Evolutionary conservation across 1,140 invertebrate genomes (phyloP).

Genomic region (Trichonephila clavata): DNA sequence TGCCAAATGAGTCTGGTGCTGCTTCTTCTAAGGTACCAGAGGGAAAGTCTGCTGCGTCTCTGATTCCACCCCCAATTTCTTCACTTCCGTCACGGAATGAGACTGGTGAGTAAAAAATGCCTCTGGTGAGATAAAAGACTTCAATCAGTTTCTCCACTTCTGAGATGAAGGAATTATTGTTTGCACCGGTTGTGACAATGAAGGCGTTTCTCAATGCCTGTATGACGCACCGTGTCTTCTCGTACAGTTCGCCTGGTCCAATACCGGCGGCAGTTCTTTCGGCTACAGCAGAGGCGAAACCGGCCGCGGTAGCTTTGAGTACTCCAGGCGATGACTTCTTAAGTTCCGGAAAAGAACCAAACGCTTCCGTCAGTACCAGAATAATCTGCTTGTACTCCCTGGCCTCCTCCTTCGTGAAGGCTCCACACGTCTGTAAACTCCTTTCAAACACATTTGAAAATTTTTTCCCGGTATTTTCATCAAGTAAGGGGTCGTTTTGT

Average conservation of each 20-base stretch:
- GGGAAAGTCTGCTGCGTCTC: background rate
- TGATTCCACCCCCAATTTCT: background rate
- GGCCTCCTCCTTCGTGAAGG: background rate
- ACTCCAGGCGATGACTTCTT: background rate
- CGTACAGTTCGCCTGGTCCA: background rate
- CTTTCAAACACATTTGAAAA: constrained; percentile 16
- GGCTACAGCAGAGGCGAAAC: background rate
- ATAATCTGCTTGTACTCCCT: constrained; percentile 8
- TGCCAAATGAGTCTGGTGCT: background rate
- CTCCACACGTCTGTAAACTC: background rate
- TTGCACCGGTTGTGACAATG: constrained; percentile 3
- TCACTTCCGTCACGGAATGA: background rate
- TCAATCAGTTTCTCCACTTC: constrained; percentile 19
- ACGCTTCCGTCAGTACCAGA: background rate
- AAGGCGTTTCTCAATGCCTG: background rate
- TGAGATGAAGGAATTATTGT: constrained; percentile 17
- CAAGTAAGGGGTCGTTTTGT: constrained; percentile 42
- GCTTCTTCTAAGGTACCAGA: background rate
- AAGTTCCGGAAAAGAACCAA: constrained; percentile 2
- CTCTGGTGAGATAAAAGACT: constrained; percentile 8
- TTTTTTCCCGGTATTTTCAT: background rate
- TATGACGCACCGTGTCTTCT: background rate
- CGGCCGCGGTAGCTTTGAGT: constrained; percentile 5
- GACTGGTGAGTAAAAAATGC: background rate
- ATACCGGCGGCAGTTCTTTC: constrained; percentile 25